Percentiles rank a stretch among this genome's conserved stretches.
phyloP scores from a whole-genome alignment of 1,140 invertebrate genomes.

The Drosophila gunungcola region DNA sequence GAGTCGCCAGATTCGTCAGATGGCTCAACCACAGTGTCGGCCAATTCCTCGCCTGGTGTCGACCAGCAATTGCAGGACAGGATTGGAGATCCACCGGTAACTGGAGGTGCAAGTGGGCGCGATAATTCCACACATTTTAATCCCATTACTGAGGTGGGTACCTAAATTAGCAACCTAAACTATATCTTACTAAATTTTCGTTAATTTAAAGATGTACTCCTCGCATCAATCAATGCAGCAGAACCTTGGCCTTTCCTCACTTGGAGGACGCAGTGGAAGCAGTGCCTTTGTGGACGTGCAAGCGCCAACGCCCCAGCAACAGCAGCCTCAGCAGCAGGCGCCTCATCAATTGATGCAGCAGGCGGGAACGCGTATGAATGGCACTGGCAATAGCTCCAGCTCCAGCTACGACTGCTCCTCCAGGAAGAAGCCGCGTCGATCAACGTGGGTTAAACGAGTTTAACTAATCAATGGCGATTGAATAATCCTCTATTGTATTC shows the following conservation, averaged over 20 bases:
- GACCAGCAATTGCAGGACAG: conserved; percentile 88
- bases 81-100: conserved; percentile 35
- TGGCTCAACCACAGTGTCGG: conserved; percentile 92
- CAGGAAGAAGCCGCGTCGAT: conserved; percentile 86
- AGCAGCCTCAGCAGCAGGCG: conserved; percentile 32
- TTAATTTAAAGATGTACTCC: conserved; percentile 61
- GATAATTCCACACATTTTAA: conserved; percentile 78
- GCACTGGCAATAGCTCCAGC: conserved; percentile 40
- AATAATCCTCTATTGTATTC: not conserved
- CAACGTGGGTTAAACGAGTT: conserved; percentile 58
- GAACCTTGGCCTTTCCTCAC: conserved; percentile 36
- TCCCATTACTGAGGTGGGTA: conserved; percentile 77
- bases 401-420: conserved; percentile 69
- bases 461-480: not conserved
- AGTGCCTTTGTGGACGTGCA: conserved; percentile 68
- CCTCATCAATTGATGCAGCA: conserved; percentile 45
- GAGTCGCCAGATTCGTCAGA: conserved; percentile 84
- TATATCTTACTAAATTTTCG: too few relatives aligned
- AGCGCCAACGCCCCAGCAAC: conserved; percentile 43
- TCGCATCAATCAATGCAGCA: conserved; percentile 53
- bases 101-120: conserved; percentile 11
- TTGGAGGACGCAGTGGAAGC: conserved; percentile 45
- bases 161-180: not conserved
- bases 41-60: conserved; percentile 90
- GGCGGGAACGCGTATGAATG: conserved; percentile 63